phyloP scores from a whole-genome alignment of 2,888 invertebrate genomes.

The Harpalus rufipes region DNA sequence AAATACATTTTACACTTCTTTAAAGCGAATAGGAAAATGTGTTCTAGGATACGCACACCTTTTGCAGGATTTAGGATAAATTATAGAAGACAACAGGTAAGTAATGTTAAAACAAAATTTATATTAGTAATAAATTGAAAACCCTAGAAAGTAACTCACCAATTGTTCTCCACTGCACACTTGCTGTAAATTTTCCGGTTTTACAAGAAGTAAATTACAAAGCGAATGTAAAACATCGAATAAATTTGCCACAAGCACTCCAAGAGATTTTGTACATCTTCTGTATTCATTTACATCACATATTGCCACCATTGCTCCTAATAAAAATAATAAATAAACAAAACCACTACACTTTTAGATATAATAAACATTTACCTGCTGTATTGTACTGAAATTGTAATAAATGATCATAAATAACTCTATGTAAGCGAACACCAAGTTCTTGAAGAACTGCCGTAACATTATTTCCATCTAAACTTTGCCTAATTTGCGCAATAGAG shows the following conservation, averaged over 20 bases:
- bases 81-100: no score
- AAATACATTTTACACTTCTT: no score
- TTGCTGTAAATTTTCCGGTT: slow-evolving; percentile 97
- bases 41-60: not conserved
- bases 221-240: slow-evolving; percentile 97
- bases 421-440: slow-evolving; percentile 94
- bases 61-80: no score
- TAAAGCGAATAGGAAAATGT: no score
- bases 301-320: slow-evolving; percentile 97
- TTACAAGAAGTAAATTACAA: slow-evolving; percentile 95
- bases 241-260: slow-evolving; percentile 89
- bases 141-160: slow-evolving; percentile 80
- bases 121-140: not conserved
- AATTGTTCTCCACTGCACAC: slow-evolving; percentile 96
- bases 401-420: slow-evolving; percentile 96
- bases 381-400: slow-evolving; percentile 96
- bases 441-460: slow-evolving; percentile 91
- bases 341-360: not conserved
- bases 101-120: not conserved
- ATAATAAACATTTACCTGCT: slow-evolving; percentile 81
- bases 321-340: no score
- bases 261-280: slow-evolving; percentile 88
- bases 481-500: slow-evolving; percentile 87
- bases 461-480: slow-evolving; percentile 95
- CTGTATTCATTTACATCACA: slow-evolving; percentile 99